These are phyloP conservation scores for Plestiodon gilberti DNA, from an alignment of 2,113 vertebrate genomes.

Conservation along the genomic window DNA sequence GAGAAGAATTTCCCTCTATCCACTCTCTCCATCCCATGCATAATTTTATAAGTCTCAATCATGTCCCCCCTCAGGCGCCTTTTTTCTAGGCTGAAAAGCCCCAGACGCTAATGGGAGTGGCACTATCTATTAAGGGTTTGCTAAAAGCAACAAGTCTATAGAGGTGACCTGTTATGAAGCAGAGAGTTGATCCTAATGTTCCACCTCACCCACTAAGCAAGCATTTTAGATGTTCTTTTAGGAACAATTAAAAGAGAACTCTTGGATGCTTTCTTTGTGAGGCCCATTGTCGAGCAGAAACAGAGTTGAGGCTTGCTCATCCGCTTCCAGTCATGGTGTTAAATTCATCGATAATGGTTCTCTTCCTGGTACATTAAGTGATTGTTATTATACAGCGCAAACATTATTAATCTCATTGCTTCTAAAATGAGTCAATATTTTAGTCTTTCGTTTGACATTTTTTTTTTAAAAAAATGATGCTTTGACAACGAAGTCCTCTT, in stretches of 20 bases:
- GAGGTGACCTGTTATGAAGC: not conserved
- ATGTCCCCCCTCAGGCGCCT: too few species aligned
- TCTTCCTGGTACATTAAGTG: slow-evolving; percentile 34
- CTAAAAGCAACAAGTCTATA: not conserved
- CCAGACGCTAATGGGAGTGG: too few species aligned
- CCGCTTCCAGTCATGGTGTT: slow-evolving; percentile 20
- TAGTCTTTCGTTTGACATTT: not conserved
- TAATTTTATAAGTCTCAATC: too few species aligned
- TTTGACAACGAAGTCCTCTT: not conserved
- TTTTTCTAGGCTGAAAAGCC: too few species aligned
- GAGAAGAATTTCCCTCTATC: too few species aligned
- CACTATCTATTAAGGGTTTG: not conserved
- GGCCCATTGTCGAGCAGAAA: slow-evolving; percentile 1
- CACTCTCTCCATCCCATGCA: too few species aligned
- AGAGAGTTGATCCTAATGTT: not conserved
- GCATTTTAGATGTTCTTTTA: slow-evolving; percentile 2
- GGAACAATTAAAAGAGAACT: not conserved
- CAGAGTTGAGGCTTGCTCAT: not conserved
- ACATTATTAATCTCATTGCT: not conserved
- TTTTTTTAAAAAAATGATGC: slow-evolving; percentile 1
- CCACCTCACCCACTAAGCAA: not conserved
- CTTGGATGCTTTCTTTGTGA: not conserved
- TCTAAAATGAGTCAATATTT: slow-evolving; percentile 11
- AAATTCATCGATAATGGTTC: slow-evolving; percentile 24
- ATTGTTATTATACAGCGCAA: slow-evolving; percentile 21